Conservation (phyloP, 2,113 vertebrate genomes). For the Indicator maculatus region DNA sequence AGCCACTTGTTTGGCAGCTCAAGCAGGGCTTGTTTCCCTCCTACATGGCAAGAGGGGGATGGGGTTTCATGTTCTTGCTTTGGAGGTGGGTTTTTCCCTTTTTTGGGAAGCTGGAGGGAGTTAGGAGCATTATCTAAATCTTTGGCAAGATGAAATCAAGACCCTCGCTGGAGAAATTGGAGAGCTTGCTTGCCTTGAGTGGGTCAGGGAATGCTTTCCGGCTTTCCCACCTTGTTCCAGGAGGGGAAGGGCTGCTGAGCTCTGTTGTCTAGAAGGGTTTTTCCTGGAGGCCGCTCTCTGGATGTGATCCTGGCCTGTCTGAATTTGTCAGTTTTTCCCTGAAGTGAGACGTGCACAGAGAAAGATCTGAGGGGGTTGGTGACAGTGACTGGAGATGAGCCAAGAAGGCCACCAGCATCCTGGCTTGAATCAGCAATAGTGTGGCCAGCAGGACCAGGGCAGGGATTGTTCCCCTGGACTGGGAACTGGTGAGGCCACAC, state of each 20-base stretch:
- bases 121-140: background rate
- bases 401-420: too few relatives aligned
- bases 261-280: fast-evolving
- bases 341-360: background rate
- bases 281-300: background rate
- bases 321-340: background rate
- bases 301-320: background rate
- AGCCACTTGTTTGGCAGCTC: fast-evolving
- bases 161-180: background rate
- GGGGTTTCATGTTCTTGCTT: background rate
- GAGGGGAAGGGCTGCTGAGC: background rate
- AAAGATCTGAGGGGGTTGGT: too few relatives aligned
- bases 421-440: too few relatives aligned
- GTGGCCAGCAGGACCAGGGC: too few relatives aligned
- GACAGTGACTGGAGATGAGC: too few relatives aligned
- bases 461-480: too few relatives aligned
- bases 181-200: background rate
- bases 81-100: background rate
- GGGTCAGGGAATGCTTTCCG: background rate
- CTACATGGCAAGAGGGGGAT: fast-evolving
- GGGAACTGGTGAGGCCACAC: too few relatives aligned
- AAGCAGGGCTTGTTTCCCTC: background rate
- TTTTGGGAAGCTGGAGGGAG: slow-evolving; percentile 9
- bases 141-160: background rate
- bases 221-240: background rate